These are phyloP conservation scores for Bubo scandiacus DNA, from an alignment of 2,113 vertebrate species.

Conservation along the genomic window DNA sequence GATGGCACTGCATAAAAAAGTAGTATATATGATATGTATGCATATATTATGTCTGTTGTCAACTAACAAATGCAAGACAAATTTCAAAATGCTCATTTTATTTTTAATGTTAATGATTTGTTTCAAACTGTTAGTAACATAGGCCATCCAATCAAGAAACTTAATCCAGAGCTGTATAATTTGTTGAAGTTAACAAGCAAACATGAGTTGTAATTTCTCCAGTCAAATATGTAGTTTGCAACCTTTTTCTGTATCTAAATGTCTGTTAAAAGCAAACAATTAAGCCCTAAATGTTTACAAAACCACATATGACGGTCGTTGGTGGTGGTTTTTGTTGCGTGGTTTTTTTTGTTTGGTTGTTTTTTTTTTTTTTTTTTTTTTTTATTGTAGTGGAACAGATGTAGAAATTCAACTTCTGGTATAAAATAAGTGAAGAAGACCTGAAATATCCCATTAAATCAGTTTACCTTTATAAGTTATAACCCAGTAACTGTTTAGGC, in stretches of 20 bases:
- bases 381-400: neutral
- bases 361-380: neutral
- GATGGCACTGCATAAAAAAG: neutral
- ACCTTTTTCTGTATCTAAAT: neutral
- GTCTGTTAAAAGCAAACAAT: neutral
- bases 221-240: neutral
- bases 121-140: neutral
- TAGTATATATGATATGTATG: neutral
- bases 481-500: neutral
- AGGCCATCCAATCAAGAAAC: neutral
- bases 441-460: neutral
- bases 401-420: neutral
- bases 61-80: neutral
- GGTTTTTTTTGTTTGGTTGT: accelerated
- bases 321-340: neutral
- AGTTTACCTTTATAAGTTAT: neutral
- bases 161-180: neutral
- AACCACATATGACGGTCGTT: neutral
- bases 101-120: neutral
- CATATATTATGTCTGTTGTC: neutral
- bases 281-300: neutral
- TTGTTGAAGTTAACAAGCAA: neutral
- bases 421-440: neutral
- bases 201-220: neutral
- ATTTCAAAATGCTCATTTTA: neutral